phyloP scores from a whole-genome alignment of 2,888 invertebrate genomes.

The Parnassius orleans region DNA sequence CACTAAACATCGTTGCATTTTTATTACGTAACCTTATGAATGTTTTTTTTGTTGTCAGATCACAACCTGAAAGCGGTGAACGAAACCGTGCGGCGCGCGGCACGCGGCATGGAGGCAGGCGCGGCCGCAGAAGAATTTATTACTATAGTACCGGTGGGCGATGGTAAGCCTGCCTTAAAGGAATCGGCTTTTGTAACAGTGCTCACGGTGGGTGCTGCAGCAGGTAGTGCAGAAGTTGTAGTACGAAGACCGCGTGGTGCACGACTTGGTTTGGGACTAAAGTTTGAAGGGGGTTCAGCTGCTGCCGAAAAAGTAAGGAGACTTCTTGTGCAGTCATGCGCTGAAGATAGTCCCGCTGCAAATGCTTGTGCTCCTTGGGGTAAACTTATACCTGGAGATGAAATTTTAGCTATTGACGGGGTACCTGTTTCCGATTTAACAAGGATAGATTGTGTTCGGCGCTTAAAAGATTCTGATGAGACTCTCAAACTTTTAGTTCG shows the following conservation, averaged over 20 bases:
- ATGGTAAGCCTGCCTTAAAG: constrained; percentile 56
- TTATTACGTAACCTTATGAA: constrained; percentile 64
- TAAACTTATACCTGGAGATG: constrained; percentile 91
- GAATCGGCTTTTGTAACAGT: constrained; percentile 81
- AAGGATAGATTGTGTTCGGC: constrained; percentile 91
- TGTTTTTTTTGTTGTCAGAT: constrained; percentile 71
- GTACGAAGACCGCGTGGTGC: constrained; percentile 94
- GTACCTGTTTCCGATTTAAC: constrained; percentile 89
- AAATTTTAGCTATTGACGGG: constrained; percentile 92
- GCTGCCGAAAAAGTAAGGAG: constrained; percentile 89
- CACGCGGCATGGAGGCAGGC: constrained; percentile 74
- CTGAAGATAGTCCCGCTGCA: constrained; percentile 93
- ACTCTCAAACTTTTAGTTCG: constrained; percentile 88
- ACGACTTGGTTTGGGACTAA: constrained; percentile 93
- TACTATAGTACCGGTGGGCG: constrained; percentile 81
- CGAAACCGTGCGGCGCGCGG: constrained; percentile 52
- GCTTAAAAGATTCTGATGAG: constrained; percentile 92
- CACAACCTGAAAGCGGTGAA: constrained; percentile 53
- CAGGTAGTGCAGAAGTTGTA: constrained; percentile 86
- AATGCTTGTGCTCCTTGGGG: constrained; percentile 92
- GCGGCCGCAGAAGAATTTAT: constrained; percentile 76
- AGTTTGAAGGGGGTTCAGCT: constrained; percentile 94
- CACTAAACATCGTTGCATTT: constrained; percentile 49
- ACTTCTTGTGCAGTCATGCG: constrained; percentile 93
- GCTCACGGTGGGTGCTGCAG: constrained; percentile 76